Base-by-base conservation (phyloP, 1,140 invertebrate genomes). In the Phymastichus coffea region DNA sequence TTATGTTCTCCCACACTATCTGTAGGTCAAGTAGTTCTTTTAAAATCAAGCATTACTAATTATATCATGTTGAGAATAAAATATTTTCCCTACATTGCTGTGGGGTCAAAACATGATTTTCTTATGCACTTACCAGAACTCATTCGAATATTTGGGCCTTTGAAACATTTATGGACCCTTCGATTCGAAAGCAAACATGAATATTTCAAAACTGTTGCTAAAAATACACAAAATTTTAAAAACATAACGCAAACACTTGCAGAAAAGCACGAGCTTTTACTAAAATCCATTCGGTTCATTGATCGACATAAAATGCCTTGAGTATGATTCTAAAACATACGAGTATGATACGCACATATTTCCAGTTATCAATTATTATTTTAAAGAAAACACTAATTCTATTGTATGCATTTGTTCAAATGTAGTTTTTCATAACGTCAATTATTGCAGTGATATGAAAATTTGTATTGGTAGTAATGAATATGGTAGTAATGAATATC, bases 11-110 rank as follows among this genome's bases (percentile, higher is more conserved):
- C 62, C 3, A 41, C 51, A 19, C 33, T 66, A 30, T 57, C 54
- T 41, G 37, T 47, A 35, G 49, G 57, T 33, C 62, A 66, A 48
- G 17, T 64, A 9, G 53, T 54, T n/a, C 20, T 54, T 3, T 52
- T 65, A 14, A 19, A 63, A 4, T 17, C 2, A 41, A 49, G 28
- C 3, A 64, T 64, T 37, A 3, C n/a, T n/a, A n/a, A n/a, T 20
- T 68, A 66, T 33, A 28, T 57, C n/a, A 4, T 15, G n/a, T 30
- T 30, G 43, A 49, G 35, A 41, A 38, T 4, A 10, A 40, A 26
- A 8, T n/a, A 15, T 26, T 57, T 48, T 26, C 20, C 46, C 15
- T 3, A n/a, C 1, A 25, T 22, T 2, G 26, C 17, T 22, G 4
- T 49, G 41, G 22, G 37, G 14, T 25, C 46, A 6, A 57, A 57